These are phyloP conservation scores for Ecliptopera silaceata DNA, from an alignment of 2,888 invertebrate species.

Conservation along the genomic window DNA sequence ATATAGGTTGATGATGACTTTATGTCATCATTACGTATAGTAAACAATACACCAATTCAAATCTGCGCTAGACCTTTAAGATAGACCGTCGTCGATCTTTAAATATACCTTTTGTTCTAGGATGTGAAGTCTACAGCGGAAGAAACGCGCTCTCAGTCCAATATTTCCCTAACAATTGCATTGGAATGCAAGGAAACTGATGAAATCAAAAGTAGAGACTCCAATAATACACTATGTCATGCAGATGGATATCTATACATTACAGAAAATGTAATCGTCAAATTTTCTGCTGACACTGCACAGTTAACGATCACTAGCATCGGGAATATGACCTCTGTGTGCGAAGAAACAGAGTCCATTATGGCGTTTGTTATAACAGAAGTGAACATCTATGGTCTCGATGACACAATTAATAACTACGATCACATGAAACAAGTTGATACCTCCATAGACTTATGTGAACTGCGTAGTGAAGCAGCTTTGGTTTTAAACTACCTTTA, in stretches of 20 bases:
- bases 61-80: no score
- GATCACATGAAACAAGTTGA: constrained; percentile 55
- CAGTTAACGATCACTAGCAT: constrained; percentile 47
- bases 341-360: constrained; percentile 40
- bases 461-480: constrained; percentile 40
- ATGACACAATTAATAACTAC: constrained; percentile 64
- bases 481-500: constrained; percentile 28
- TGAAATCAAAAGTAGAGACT: constrained; percentile 15
- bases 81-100: not conserved
- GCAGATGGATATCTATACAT: constrained; percentile 55
- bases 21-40: no score
- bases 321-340: constrained; percentile 53
- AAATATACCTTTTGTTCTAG: constrained; percentile 46
- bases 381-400: constrained; percentile 65
- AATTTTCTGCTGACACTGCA: constrained; percentile 52
- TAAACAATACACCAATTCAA: no score
- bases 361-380: constrained; percentile 51
- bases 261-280: constrained; percentile 48
- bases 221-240: constrained; percentile 1
- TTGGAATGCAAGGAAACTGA: constrained; percentile 49
- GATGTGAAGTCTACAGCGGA: constrained; percentile 54
- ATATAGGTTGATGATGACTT: no score
- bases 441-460: constrained; percentile 54
- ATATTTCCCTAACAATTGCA: constrained; percentile 59
- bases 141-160: constrained; percentile 55